A percentile compares a stretch with the other conserved stretches of the same genome.
These are phyloP conservation scores for Tragelaphus buxtoni DNA, from an alignment of 2,113 vertebrate genomes.

Conservation along the genomic window DNA sequence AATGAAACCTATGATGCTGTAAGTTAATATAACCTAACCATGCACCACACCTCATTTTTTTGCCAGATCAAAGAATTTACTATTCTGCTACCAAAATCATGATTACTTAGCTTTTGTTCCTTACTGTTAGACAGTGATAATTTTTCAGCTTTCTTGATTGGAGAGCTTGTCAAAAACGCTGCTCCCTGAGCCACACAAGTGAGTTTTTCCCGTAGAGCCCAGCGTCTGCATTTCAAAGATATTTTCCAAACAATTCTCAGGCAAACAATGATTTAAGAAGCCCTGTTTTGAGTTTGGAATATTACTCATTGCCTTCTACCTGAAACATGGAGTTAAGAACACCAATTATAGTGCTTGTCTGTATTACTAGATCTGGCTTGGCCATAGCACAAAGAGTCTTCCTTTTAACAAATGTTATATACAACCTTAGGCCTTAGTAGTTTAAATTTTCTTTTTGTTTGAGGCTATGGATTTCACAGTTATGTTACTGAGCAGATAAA, in stretches of 20 bases:
- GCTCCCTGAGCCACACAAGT: neutral
- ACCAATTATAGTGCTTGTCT: neutral
- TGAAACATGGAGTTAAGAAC: neutral
- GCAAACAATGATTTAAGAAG: neutral
- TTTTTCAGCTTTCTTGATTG: neutral
- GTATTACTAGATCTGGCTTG: neutral
- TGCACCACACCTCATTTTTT: neutral
- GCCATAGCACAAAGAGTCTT: neutral
- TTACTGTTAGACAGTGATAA: neutral
- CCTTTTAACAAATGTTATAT: neutral
- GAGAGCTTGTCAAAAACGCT: neutral
- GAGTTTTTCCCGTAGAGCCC: neutral
- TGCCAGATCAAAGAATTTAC: neutral
- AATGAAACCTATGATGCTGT: constrained; percentile 62
- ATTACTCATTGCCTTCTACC: neutral
- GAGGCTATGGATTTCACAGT: neutral
- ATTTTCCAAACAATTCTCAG: neutral
- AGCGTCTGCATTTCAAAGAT: neutral
- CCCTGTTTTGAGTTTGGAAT: neutral
- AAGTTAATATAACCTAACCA: constrained; percentile 45
- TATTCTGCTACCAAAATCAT: neutral
- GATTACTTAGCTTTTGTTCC: neutral
- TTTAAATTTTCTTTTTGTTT: neutral
- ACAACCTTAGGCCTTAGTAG: neutral
- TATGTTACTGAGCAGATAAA: neutral